phyloP scores from a whole-genome alignment of 2,888 invertebrate species.

The Hybos culiciformis region DNA sequence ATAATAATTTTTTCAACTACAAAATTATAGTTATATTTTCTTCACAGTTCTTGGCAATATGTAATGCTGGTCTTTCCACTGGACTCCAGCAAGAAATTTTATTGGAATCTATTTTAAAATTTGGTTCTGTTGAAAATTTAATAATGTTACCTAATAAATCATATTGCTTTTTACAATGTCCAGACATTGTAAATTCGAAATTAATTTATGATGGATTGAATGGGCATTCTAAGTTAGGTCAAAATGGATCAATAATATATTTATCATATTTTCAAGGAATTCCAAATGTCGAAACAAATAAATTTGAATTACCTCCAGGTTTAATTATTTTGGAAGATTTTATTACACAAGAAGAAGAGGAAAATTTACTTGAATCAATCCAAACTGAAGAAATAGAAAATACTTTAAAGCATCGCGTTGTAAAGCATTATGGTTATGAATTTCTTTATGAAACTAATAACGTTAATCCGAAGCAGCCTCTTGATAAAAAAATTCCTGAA shows the following conservation, averaged over 20 bases:
- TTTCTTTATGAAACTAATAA: slow-evolving; percentile 80
- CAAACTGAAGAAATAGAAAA: slow-evolving; percentile 24
- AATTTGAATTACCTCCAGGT: slow-evolving; percentile 47
- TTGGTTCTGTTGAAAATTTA: slow-evolving; percentile 45
- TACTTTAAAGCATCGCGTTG: slow-evolving; percentile 66
- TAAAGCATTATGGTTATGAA: slow-evolving; percentile 84
- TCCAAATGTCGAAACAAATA: slow-evolving; percentile 23
- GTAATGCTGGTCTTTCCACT: slow-evolving; percentile 76
- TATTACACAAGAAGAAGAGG: slow-evolving; percentile 55
- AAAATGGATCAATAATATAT: slow-evolving; percentile 48
- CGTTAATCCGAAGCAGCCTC: slow-evolving; percentile 57
- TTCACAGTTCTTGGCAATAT: slow-evolving; percentile 40
- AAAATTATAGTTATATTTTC: background rate
- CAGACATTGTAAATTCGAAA: slow-evolving; percentile 37
- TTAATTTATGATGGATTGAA: slow-evolving; percentile 45
- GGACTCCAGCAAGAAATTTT: slow-evolving; percentile 56
- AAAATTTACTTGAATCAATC: slow-evolving; percentile 43
- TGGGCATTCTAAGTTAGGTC: slow-evolving; percentile 43
- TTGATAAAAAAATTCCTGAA: slow-evolving; percentile 52
- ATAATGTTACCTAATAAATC: slow-evolving; percentile 66
- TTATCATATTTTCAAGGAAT: slow-evolving; percentile 35
- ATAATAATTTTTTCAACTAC: background rate
- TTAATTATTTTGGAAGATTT: slow-evolving; percentile 57
- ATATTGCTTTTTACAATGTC: slow-evolving; percentile 60
- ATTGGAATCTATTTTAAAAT: slow-evolving; percentile 38